A percentile compares a stretch with the other conserved stretches of the same genome.
Evolutionary conservation across 2,888 invertebrate species (phyloP).

Genomic region (Acleris literana): DNA sequence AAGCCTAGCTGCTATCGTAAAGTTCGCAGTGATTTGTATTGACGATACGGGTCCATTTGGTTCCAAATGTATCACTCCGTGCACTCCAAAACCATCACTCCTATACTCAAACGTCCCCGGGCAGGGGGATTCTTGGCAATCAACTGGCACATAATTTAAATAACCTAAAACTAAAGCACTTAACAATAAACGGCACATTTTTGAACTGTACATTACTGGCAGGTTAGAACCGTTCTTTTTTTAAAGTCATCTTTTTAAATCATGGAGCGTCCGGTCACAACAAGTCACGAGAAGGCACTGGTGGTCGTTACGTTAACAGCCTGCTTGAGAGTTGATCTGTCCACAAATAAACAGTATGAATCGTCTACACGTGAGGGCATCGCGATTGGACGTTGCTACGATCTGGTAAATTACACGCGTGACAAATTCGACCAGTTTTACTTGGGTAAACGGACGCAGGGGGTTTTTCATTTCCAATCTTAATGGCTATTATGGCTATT

Average conservation of each 20-base stretch:
- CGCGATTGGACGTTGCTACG: background rate
- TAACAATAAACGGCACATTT: slow-evolving; percentile 45
- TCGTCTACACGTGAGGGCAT: slow-evolving; percentile 13
- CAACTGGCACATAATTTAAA: slow-evolving; percentile 46
- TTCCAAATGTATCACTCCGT: slow-evolving; percentile 57
- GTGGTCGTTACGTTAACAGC: slow-evolving; percentile 38
- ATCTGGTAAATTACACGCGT: slow-evolving; percentile 16
- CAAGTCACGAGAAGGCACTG: slow-evolving; percentile 51
- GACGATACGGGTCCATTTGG: slow-evolving; percentile 51
- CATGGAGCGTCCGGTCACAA: slow-evolving; percentile 47
- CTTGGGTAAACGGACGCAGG: slow-evolving; percentile 1
- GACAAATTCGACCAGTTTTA: slow-evolving; percentile 9
- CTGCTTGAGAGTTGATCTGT: background rate
- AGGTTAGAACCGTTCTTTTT: slow-evolving; percentile 35
- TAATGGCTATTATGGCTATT: too few species aligned
- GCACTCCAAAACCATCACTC: slow-evolving; percentile 52
- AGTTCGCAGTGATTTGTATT: slow-evolving; percentile 55
- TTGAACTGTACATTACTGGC: slow-evolving; percentile 19
- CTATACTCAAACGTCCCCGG: slow-evolving; percentile 63
- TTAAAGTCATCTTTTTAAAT: slow-evolving; percentile 21
- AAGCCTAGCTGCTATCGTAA: slow-evolving; percentile 59
- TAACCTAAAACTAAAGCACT: slow-evolving; percentile 49
- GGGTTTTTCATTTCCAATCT: background rate
- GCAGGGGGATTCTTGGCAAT: slow-evolving; percentile 62
- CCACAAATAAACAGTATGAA: slow-evolving; percentile 8